A percentile compares a stretch with the other conserved stretches of the same genome.
Conservation (phyloP, 2,797 vertebrate species). For the Enteromius anoplus region DNA sequence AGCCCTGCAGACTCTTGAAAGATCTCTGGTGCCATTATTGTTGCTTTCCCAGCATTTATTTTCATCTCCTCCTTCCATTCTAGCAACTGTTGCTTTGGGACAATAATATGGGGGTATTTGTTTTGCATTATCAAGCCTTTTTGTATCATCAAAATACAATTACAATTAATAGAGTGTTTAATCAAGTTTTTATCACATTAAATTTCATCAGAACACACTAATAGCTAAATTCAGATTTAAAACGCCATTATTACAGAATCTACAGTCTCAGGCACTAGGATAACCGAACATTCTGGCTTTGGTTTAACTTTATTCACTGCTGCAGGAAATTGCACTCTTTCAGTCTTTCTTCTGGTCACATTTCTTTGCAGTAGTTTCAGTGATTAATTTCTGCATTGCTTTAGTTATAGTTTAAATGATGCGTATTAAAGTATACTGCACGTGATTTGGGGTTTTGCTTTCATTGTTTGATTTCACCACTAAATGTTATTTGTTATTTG, state of each 20-base stretch:
- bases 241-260: background rate
- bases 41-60: constrained; percentile 53
- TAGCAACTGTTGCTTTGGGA: background rate
- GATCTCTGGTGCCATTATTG: constrained; percentile 68
- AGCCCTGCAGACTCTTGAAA: constrained; percentile 75
- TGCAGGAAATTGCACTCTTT: constrained; percentile 1
- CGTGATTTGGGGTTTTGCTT: background rate
- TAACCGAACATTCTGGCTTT: background rate
- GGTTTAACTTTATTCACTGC: background rate
- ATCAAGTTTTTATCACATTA: background rate
- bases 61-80: background rate
- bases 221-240: background rate
- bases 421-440: background rate
- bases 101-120: background rate
- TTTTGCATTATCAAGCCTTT: background rate
- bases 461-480: background rate
- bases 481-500: background rate
- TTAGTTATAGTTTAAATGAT: background rate
- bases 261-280: background rate
- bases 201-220: background rate
- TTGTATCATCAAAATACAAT: background rate
- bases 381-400: background rate
- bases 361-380: background rate
- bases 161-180: background rate
- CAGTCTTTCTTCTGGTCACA: background rate